These are phyloP conservation scores for Lerista edwardsae DNA, from an alignment of 2,797 vertebrate species.

Conservation along the genomic window DNA sequence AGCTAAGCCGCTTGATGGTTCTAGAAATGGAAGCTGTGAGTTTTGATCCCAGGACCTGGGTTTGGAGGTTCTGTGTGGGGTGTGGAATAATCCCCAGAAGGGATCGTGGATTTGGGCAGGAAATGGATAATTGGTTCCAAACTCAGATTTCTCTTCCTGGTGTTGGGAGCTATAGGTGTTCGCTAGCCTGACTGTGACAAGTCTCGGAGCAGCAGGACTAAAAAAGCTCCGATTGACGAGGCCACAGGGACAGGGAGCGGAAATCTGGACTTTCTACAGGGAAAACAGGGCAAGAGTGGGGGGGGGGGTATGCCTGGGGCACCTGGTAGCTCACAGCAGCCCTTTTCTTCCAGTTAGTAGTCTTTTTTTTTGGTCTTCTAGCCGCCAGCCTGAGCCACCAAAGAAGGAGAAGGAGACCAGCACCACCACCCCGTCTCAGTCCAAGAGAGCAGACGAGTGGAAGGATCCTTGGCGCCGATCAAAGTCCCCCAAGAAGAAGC, in stretches of 20 bases:
- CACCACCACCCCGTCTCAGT: slow-evolving; percentile 65
- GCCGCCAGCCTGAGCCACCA: slow-evolving; percentile 87
- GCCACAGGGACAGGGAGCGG: neutral
- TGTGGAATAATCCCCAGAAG: too few species aligned
- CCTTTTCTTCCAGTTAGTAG: too few species aligned
- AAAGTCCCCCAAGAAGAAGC: slow-evolving; percentile 93
- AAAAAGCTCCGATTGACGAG: neutral
- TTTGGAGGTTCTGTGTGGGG: too few species aligned
- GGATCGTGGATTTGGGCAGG: neutral
- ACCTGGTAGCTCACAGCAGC: too few species aligned
- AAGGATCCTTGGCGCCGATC: slow-evolving; percentile 98
- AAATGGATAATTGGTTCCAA: neutral
- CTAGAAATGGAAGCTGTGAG: too few species aligned
- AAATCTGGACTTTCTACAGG: too few species aligned
- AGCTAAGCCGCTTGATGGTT: too few species aligned
- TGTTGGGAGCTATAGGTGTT: neutral
- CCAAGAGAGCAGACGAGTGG: slow-evolving; percentile 95
- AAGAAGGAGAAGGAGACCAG: slow-evolving; percentile 83
- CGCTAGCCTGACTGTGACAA: neutral
- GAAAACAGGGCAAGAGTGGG: neutral
- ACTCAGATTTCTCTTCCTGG: too few species aligned
- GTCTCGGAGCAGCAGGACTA: neutral
- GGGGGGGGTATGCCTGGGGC: too few species aligned
- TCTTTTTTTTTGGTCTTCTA: slow-evolving; percentile 51
- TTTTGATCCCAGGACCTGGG: too few species aligned